Percentiles rank a stretch among this genome's conserved stretches.
Conservation (phyloP, 2,113 vertebrate species). For the Microtus oregoni region DNA sequence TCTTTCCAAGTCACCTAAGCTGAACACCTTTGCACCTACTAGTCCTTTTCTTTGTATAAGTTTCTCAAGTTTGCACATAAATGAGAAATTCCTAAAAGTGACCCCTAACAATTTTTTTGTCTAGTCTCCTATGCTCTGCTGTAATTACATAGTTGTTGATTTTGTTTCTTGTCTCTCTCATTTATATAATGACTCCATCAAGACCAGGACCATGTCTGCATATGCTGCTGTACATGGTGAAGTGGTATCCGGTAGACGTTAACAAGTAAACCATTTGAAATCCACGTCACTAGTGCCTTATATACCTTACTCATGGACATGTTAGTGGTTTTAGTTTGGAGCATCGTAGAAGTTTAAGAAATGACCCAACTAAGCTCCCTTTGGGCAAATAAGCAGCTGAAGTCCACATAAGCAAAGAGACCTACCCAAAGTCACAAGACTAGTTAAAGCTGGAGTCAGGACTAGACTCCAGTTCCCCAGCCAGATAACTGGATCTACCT, state of each 20-base stretch:
- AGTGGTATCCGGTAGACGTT: neutral
- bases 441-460: neutral
- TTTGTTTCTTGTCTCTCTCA: neutral
- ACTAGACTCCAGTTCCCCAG: neutral
- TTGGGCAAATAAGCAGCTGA: neutral
- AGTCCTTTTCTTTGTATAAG: neutral
- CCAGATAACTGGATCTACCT: neutral
- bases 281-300: neutral
- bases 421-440: neutral
- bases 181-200: neutral
- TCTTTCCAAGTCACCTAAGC: neutral
- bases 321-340: neutral
- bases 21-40: neutral
- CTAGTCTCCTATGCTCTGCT: neutral
- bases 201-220: neutral
- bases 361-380: neutral
- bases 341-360: neutral
- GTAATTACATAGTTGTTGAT: neutral
- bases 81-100: neutral
- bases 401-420: neutral
- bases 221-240: no score
- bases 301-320: neutral
- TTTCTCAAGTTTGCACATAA: constrained; percentile 3
- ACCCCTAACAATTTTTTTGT: neutral
- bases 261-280: neutral